Percentiles rank a stretch among this genome's conserved stretches.
Evolutionary conservation across 2,888 invertebrate genomes (phyloP).

Genomic region (Lumbricus terrestris): DNA sequence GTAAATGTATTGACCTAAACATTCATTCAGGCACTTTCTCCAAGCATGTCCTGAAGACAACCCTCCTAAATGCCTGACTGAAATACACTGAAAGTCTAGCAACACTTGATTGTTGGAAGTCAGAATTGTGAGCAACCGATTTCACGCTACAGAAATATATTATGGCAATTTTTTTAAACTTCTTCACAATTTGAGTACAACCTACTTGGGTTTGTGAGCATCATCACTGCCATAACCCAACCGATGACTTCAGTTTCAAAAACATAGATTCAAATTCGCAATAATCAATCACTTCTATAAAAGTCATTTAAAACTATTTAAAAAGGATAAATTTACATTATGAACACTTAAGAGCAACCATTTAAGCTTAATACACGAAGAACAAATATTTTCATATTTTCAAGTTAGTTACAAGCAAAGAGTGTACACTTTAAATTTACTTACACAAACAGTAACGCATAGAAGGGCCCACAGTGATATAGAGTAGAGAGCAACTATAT

Average conservation of each 20-base stretch:
- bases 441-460: neutral
- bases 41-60: neutral
- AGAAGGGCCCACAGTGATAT: neutral
- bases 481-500: neutral
- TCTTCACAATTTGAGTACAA: too few relatives aligned
- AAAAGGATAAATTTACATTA: neutral
- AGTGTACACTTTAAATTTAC: neutral
- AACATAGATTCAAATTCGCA: neutral
- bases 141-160: too few relatives aligned
- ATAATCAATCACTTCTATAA: neutral
- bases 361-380: too few relatives aligned
- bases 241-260: neutral
- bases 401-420: neutral
- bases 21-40: neutral
- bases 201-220: neutral
- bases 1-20: neutral
- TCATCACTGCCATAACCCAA: neutral
- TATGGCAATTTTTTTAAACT: too few relatives aligned
- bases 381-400: neutral
- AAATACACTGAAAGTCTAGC: too few relatives aligned
- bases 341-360: neutral
- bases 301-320: neutral
- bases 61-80: neutral
- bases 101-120: too few relatives aligned
- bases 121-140: too few relatives aligned